Evolutionary conservation across 2,888 invertebrate genomes (phyloP).

Genomic region (Oligia fasciuncula): DNA sequence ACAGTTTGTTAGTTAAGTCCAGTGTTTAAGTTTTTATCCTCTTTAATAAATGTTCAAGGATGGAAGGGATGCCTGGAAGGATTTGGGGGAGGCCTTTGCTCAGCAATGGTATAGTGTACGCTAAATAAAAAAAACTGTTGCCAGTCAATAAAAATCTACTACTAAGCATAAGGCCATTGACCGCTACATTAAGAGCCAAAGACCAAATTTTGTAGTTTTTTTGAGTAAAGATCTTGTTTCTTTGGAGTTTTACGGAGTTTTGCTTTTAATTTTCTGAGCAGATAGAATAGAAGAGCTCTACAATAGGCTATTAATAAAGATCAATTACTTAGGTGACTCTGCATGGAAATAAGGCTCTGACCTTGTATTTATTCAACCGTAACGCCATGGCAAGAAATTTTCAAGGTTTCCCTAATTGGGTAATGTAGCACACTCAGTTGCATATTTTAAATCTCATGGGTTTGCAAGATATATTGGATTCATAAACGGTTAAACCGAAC

Average conservation of each 20-base stretch:
- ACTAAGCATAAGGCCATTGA: not conserved
- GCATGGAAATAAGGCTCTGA: not conserved
- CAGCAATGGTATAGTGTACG: not conserved
- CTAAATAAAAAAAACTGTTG: not conserved
- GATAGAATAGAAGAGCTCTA: not conserved
- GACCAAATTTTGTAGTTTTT: not conserved
- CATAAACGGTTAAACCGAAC: not conserved
- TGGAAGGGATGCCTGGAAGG: not conserved
- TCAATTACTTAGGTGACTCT: not conserved
- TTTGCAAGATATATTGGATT: not conserved
- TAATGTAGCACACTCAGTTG: not conserved
- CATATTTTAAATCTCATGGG: not conserved
- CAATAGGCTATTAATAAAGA: not conserved
- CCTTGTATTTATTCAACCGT: slow-evolving; percentile 19
- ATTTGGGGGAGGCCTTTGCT: not conserved
- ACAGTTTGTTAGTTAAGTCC: not conserved
- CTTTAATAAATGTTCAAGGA: not conserved
- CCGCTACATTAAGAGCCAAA: not conserved
- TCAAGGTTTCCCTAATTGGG: slow-evolving; percentile 14
- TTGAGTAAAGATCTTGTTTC: not conserved
- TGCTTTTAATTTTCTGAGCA: not conserved
- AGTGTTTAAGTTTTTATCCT: not conserved
- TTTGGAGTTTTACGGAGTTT: not conserved
- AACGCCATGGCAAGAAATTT: slow-evolving; percentile 21
- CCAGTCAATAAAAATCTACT: not conserved